These are phyloP conservation scores for Parauchenoglanis ngamensis DNA, from an alignment of 2,797 vertebrate species.

Conservation along the genomic window DNA sequence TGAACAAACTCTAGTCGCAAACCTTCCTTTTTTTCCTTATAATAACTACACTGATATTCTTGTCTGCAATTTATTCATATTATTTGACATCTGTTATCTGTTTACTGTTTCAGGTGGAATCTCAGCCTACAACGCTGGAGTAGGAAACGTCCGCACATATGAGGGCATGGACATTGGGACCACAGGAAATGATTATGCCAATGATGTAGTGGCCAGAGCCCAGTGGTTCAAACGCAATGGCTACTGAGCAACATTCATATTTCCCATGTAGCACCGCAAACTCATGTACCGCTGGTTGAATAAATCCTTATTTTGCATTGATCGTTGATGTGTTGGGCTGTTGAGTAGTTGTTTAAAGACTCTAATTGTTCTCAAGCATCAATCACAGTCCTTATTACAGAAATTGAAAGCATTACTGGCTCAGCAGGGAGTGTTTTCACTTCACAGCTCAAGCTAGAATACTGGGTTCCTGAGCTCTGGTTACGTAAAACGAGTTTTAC, in stretches of 20 bases:
- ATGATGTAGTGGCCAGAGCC: conserved; percentile 64
- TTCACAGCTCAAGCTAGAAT: neutral
- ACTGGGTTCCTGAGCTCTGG: neutral
- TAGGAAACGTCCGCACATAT: conserved; percentile 55
- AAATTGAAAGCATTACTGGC: neutral
- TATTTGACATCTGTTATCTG: neutral
- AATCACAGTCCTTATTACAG: neutral
- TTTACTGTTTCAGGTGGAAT: conserved; percentile 58
- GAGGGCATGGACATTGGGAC: conserved; percentile 58
- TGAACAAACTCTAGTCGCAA: neutral
- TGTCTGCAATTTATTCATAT: neutral
- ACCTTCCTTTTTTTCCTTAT: neutral
- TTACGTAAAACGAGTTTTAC: neutral
- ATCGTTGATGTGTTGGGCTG: neutral
- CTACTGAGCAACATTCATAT: conserved; percentile 41
- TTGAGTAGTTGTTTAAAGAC: neutral
- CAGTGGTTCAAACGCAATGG: conserved; percentile 59
- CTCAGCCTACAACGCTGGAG: conserved; percentile 61
- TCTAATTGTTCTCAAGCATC: neutral
- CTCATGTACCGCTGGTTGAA: neutral
- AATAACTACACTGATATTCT: neutral
- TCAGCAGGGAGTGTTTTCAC: neutral
- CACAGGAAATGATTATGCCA: conserved; percentile 60
- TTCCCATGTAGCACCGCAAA: neutral
- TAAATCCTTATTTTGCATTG: neutral